Evolutionary conservation across 2,113 vertebrate genomes (phyloP).

Genomic region (Nettapus auritus): DNA sequence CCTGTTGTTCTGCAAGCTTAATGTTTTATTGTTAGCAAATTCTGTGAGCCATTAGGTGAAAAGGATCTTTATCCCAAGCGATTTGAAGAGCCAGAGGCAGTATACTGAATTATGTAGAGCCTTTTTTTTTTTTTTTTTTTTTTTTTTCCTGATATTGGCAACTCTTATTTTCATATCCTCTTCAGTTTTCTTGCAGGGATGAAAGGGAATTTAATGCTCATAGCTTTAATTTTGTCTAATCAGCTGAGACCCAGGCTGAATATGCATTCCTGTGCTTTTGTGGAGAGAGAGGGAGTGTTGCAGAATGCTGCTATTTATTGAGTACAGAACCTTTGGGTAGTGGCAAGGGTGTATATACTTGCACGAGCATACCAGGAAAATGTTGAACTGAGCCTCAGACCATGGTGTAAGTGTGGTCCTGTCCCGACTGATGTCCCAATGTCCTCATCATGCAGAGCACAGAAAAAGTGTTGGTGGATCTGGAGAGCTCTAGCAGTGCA

Average conservation of each 20-base stretch:
- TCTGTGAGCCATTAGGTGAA: neutral
- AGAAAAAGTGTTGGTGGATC: neutral
- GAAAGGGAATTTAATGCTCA: conserved; percentile 30
- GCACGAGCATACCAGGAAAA: neutral
- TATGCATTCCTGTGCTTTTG: neutral
- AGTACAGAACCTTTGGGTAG: neutral
- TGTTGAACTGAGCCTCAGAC: neutral
- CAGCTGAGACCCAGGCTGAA: conserved; percentile 6
- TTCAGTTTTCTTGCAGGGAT: neutral
- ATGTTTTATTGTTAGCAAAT: neutral
- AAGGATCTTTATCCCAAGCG: neutral
- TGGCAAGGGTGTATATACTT: neutral
- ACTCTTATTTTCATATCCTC: neutral
- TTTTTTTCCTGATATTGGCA: neutral
- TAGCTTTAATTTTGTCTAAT: conserved; percentile 39
- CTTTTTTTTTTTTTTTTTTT: neutral
- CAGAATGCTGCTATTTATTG: neutral
- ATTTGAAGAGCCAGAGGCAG: neutral
- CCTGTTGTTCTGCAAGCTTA: neutral
- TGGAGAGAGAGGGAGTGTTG: neutral
- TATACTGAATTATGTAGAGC: neutral
- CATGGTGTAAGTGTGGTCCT: neutral
- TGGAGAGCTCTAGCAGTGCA: neutral
- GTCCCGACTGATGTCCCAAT: neutral
- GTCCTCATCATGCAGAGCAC: neutral